These are phyloP conservation scores for Diadegma fenestrale DNA, from an alignment of 2,888 invertebrate genomes.

Conservation along the genomic window DNA sequence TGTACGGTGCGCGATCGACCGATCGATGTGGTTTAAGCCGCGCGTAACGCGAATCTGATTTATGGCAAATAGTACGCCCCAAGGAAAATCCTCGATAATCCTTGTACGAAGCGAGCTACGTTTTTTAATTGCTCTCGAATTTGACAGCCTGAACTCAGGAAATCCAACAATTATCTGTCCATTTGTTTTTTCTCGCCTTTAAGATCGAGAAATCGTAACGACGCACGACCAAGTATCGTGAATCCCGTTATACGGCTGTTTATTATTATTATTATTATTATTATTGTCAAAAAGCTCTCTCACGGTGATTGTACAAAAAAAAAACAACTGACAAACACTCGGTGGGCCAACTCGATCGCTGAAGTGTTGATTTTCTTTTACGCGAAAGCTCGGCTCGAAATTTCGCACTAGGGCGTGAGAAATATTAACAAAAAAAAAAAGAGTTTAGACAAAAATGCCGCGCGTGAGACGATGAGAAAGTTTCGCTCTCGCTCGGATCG, in stretches of 20 bases:
- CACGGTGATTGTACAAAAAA: conserved; percentile 43
- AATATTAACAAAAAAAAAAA: conserved; percentile 11
- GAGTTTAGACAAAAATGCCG: neutral
- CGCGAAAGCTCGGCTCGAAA: conserved; percentile 44
- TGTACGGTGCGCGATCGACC: conserved; percentile 67
- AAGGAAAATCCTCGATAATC: conserved; percentile 65
- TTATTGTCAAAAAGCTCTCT: conserved; percentile 39
- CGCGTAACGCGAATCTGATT: conserved; percentile 42
- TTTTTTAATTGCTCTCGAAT: conserved; percentile 43
- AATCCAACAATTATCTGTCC: conserved; percentile 26
- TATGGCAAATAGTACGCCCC: conserved; percentile 20
- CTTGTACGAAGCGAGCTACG: conserved; percentile 64
- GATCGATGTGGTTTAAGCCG: conserved; percentile 58
- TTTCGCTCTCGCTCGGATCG: conserved; percentile 31
- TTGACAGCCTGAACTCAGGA: conserved; percentile 41
- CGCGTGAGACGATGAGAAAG: conserved; percentile 36
- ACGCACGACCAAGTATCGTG: neutral
- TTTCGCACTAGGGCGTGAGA: conserved; percentile 31
- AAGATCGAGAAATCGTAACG: neutral
- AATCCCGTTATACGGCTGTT: conserved; percentile 8
- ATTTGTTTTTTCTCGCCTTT: conserved; percentile 5
- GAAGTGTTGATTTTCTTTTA: conserved; percentile 24
- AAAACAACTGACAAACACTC: conserved; percentile 43
- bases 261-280: neutral
- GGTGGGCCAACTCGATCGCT: conserved; percentile 38